Evolutionary conservation across 2,888 invertebrate species (phyloP), one percentile per base, ranked within the genome.

Genomic region (Gnatocerus cornutus): DNA sequence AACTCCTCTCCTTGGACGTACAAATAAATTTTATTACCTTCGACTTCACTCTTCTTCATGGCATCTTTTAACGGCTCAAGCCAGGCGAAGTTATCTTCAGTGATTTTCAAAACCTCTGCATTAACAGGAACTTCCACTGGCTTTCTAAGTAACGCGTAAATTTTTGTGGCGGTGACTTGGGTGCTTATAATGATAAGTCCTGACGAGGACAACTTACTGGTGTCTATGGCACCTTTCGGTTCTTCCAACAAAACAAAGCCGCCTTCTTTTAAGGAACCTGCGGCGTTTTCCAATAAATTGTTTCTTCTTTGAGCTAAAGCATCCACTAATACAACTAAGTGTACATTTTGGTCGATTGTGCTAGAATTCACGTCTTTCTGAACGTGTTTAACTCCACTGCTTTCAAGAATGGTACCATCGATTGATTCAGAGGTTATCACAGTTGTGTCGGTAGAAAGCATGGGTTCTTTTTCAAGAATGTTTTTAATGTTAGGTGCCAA

Each of bases 191-290:
- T 74, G 6, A 87, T 84, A 6, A 93, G 84, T 9, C 87, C 88
- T 0, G 83, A 68, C 39, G 83, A 74, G 1, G 78, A 79, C 13
- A 83, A 77, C 21, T 83, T 73, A 41, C 80, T 83, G 0, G 74
- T 76, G 33, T 86, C 85, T 1, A 85, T 84, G n/a, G 84, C 78
- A 33, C 84, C 86, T 75, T 86, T 87, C 52, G 88, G 88, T 85
- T 95, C 94, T 84, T 93, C 93, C 65, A 93, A 85, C 69, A 95
- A 85, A 43, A 95, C 79, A 82, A 93, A 92, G 53, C 94, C 95
- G 58, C 89, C 88, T 0, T 88, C 85, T 78, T 89, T 91, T 41
- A 96, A 81, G 52, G 92, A 89, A 12, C 85, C 87, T 1, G 87
- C 85, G 72, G 93, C 86, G 76, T 90, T 88, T 43, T 85, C 83